Conservation (phyloP, 2,113 vertebrate genomes). For the Zonotrichia leucophrys region DNA sequence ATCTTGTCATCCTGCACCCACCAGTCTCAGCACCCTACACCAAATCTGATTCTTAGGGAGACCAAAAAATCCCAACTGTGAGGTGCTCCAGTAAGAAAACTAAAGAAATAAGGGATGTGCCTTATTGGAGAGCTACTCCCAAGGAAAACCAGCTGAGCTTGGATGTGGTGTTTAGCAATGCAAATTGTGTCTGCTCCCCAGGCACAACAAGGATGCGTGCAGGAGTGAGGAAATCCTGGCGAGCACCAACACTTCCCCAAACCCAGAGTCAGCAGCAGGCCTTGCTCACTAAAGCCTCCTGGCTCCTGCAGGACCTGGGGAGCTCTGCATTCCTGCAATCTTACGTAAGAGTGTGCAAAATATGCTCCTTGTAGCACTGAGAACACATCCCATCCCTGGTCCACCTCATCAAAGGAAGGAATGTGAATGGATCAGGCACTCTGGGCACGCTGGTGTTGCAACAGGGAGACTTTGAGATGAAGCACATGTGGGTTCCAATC, state of each 20-base stretch:
- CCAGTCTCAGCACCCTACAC: background rate
- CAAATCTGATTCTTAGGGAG: background rate
- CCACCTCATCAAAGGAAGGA: background rate
- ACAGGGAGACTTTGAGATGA: background rate
- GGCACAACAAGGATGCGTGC: background rate
- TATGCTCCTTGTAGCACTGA: background rate
- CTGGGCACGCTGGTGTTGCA: background rate
- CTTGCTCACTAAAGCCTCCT: background rate
- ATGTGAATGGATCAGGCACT: background rate
- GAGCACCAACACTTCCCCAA: background rate
- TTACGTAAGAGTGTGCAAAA: background rate
- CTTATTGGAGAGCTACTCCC: background rate
- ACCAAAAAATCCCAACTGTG: background rate
- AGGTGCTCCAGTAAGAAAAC: background rate
- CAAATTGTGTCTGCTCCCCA: background rate
- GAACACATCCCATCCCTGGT: background rate
- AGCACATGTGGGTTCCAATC: background rate
- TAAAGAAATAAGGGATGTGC: background rate
- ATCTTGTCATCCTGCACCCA: background rate
- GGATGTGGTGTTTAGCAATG: background rate
- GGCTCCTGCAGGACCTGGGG: background rate
- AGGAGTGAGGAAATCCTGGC: background rate
- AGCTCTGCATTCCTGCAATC: background rate
- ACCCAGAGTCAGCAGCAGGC: background rate
- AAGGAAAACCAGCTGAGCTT: background rate